Base-by-base conservation (phyloP, 1,140 invertebrate species). In the Leptoteleia sp. region DNA sequence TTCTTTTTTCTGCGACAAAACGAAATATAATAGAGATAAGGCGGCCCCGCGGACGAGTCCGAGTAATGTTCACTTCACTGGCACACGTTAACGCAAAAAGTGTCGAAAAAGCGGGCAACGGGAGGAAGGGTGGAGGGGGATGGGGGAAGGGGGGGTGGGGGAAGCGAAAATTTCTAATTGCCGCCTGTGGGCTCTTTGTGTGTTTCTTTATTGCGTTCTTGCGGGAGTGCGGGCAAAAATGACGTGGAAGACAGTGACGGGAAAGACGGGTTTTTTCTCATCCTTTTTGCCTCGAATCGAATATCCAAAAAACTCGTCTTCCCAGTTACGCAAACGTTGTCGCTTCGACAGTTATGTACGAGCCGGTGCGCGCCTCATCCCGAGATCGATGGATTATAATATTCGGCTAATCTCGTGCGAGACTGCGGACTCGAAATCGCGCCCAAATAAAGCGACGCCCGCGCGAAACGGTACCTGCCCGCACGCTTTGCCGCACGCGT, bases 221-320 rank as follows among this genome's bases (percentile, higher is more conserved):
- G 45, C 68, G 43, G 29, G 43, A 22, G 45, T 25, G 52, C 15
- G 35, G 33, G 38, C 59, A 71, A 25, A 71, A 67, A 78, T 77
- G 25, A 52, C 12, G 29, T 29, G 33, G 50, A 65, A 17, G 52
- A 59, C 35, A 52, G 59, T 77, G 62, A 81, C 70, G 47, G 57
- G 35, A 62, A 67, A 71, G 50, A 68, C 54, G 43, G 27, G 62
- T 79, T 75, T 76, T 61, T 61, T 43, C 37, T 50, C 43, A 54
- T 70, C 47, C 35, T 43, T 70, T 62, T 48, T 52, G 42, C 19
- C 11, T 50, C 35, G 31, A 38, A 38, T 57, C 38, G 52, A 76
- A 55, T 64, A 54, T 78, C 71, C 52, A n/a, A 82, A 80, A 82
- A 81, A 84, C 81, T 83, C 68, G 81, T 82, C 72, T 17, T 81